phyloP scores from a whole-genome alignment of 2,888 invertebrate species.

The Trachelus iudaicus region DNA sequence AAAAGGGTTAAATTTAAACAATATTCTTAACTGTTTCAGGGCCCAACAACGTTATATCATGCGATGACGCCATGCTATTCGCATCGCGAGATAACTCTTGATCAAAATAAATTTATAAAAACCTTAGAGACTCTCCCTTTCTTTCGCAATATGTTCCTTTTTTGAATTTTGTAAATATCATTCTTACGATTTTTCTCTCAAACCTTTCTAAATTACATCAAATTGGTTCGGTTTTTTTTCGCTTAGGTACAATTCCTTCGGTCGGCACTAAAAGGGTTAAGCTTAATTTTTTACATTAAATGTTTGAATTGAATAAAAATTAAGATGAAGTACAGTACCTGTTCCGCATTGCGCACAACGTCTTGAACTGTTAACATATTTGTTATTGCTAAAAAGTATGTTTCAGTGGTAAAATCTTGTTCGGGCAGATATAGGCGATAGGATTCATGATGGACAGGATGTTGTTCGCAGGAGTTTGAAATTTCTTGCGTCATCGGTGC shows the following conservation, averaged over 20 bases:
- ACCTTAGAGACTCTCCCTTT: no score
- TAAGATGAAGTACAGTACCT: constrained; percentile 60
- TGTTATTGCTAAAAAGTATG: constrained; percentile 72
- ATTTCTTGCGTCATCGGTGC: constrained; percentile 36
- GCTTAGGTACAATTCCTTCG: no score
- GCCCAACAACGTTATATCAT: no score
- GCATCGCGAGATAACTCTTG: no score
- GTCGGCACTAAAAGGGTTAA: not conserved
- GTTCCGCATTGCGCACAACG: constrained; percentile 68
- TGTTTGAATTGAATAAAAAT: not conserved
- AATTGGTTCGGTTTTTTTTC: no score
- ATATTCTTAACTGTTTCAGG: not conserved
- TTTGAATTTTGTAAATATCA: no score
- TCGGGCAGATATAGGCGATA: constrained; percentile 75
- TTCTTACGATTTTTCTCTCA: no score
- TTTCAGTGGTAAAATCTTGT: constrained; percentile 67
- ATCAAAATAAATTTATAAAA: no score
- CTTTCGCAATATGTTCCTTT: no score
- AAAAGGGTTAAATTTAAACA: not conserved
- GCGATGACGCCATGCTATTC: no score
- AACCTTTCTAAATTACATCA: no score
- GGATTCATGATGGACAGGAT: constrained; percentile 66
- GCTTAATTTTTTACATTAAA: not conserved
- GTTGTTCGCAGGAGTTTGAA: constrained; percentile 57
- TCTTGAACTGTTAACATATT: constrained; percentile 72